Conservation (phyloP, 2,797 vertebrate genomes). For the Gymnodraco acuticeps region DNA sequence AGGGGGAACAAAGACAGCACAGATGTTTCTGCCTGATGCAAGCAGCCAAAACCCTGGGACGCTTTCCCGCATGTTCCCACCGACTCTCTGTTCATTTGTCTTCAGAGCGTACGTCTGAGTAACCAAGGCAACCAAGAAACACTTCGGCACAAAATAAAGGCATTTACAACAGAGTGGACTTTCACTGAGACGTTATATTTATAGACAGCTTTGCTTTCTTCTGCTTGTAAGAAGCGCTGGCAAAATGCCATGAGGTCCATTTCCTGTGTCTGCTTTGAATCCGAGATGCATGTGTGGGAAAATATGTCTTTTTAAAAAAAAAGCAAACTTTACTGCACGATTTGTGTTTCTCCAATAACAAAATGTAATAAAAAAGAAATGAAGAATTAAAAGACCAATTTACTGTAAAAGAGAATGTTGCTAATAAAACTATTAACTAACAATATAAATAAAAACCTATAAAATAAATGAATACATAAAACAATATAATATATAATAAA, state of each 20-base stretch:
- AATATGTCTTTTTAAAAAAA: too few species aligned
- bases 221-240: conserved; percentile 8
- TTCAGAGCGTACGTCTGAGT: conserved; percentile 16
- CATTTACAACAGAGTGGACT: conserved; percentile 3
- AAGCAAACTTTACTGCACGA: neutral
- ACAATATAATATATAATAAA: too few species aligned
- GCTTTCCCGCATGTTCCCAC: conserved; percentile 41
- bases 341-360: too few species aligned
- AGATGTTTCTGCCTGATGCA: conserved; percentile 64
- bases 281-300: neutral
- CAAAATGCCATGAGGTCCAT: conserved; percentile 27
- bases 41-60: conserved; percentile 50
- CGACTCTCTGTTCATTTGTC: conserved; percentile 38
- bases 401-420: neutral
- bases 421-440: too few species aligned
- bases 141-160: neutral
- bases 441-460: too few species aligned
- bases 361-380: too few species aligned
- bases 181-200: conserved; percentile 29
- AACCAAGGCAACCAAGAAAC: conserved; percentile 20
- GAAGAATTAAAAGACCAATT: too few species aligned
- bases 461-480: too few species aligned
- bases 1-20: conserved; percentile 50
- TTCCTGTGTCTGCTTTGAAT: conserved; percentile 27
- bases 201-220: conserved; percentile 13